phyloP scores from a whole-genome alignment of 2,797 vertebrate species.

The Chromobotia macracanthus region DNA sequence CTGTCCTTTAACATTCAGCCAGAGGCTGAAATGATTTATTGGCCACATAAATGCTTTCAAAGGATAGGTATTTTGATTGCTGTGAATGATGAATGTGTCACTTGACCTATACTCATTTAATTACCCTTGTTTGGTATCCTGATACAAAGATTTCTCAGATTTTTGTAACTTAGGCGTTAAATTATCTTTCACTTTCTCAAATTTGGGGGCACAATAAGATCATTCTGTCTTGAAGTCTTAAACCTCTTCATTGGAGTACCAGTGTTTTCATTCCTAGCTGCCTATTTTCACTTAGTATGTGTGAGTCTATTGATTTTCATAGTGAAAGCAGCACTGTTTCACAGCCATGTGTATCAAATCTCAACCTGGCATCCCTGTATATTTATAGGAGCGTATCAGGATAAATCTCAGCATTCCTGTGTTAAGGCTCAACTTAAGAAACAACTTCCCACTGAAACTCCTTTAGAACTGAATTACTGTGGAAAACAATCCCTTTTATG shows the following conservation, averaged over 20 bases:
- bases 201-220: slow-evolving; percentile 37
- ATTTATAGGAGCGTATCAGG: slow-evolving; percentile 48
- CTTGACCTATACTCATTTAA: slow-evolving; percentile 3
- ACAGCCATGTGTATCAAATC: slow-evolving; percentile 40
- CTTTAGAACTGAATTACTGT: slow-evolving; percentile 21
- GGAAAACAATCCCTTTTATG: slow-evolving; percentile 38
- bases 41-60: slow-evolving; percentile 3
- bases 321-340: slow-evolving; percentile 49
- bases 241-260: slow-evolving; percentile 32
- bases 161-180: slow-evolving; percentile 14
- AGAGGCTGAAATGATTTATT: slow-evolving; percentile 3
- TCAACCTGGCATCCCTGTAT: slow-evolving; percentile 39
- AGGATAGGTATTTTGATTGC: slow-evolving; percentile 9
- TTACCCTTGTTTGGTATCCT: slow-evolving; percentile 33
- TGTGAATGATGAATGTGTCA: slow-evolving; percentile 41
- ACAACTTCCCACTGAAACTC: slow-evolving; percentile 53
- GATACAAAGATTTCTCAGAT: slow-evolving; percentile 34
- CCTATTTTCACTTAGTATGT: slow-evolving; percentile 59
- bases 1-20: not conserved
- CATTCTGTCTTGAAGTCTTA: slow-evolving; percentile 46
- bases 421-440: slow-evolving; percentile 43
- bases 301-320: slow-evolving; percentile 36
- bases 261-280: slow-evolving; percentile 57
- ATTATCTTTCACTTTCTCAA: slow-evolving; percentile 34
- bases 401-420: slow-evolving; percentile 53